phyloP scores from a whole-genome alignment of 2,113 vertebrate genomes.

The Aspidoscelis tigris region DNA sequence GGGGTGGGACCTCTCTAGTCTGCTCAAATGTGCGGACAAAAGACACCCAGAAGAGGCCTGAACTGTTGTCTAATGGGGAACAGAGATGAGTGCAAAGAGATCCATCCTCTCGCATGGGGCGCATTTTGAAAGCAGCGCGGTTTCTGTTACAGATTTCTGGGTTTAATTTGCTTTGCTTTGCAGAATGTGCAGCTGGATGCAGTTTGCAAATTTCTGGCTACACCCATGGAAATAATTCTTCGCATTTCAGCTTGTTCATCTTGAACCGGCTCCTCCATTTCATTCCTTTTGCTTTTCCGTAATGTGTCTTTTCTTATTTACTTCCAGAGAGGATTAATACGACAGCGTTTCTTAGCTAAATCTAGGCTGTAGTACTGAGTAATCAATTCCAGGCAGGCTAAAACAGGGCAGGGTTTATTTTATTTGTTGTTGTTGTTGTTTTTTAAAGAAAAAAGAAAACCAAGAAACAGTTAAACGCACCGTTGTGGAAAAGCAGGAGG shows the following conservation, averaged over 20 bases:
- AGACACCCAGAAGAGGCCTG: too few relatives aligned
- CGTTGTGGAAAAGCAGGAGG: not conserved
- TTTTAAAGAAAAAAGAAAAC: not conserved
- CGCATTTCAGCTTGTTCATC: not conserved
- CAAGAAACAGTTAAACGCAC: constrained; percentile 26
- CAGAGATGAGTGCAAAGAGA: too few relatives aligned
- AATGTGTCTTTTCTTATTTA: fast-evolving
- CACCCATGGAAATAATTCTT: not conserved
- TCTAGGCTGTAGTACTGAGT: fast-evolving
- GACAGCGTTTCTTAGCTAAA: not conserved
- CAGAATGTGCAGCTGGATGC: not conserved
- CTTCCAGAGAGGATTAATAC: fast-evolving
- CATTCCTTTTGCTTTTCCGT: not conserved
- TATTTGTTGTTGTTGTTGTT: not conserved
- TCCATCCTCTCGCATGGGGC: too few relatives aligned
- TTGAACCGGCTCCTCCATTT: not conserved
- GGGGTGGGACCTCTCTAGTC: too few relatives aligned
- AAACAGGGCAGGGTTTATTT: not conserved
- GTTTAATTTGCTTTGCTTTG: too few relatives aligned
- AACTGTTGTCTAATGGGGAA: too few relatives aligned
- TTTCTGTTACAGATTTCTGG: too few relatives aligned
- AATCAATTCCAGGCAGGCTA: not conserved
- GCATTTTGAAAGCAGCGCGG: not conserved
- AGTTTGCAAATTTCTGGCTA: not conserved
- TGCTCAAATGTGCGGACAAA: too few relatives aligned